Percentiles rank a stretch among this genome's conserved stretches.
Conservation (phyloP, 2,797 vertebrate genomes). For the Heliangelus exortis region DNA sequence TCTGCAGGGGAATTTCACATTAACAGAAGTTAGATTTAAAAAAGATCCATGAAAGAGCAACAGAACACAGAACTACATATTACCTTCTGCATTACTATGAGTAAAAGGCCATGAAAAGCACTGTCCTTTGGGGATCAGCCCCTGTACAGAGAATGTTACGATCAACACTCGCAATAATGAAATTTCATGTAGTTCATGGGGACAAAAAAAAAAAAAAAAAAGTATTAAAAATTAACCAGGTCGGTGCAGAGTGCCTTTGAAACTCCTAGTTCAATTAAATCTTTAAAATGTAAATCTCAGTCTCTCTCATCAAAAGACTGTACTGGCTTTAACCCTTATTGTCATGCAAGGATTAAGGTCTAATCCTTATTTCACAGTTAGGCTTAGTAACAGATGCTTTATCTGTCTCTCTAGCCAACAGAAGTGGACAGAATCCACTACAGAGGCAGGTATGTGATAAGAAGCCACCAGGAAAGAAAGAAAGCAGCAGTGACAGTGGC, state of each 20-base stretch:
- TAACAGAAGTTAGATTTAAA: neutral
- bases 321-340: neutral
- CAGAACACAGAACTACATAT: neutral
- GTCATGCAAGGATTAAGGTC: neutral
- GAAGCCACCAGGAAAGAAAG: neutral
- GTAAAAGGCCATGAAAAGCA: neutral
- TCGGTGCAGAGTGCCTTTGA: neutral
- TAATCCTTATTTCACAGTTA: neutral
- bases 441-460: neutral
- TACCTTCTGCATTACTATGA: neutral
- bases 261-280: neutral
- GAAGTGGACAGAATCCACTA: fast-evolving
- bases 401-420: neutral
- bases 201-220: too few species aligned
- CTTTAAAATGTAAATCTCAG: neutral
- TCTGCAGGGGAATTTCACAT: neutral
- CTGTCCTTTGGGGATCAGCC: neutral
- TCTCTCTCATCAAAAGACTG: neutral
- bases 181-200: neutral
- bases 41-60: neutral
- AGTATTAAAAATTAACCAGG: neutral
- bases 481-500: neutral
- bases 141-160: neutral
- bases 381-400: neutral
- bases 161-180: neutral